Evolutionary conservation across 2,888 invertebrate genomes (phyloP).

Genomic region (Agapostemon virescens): DNA sequence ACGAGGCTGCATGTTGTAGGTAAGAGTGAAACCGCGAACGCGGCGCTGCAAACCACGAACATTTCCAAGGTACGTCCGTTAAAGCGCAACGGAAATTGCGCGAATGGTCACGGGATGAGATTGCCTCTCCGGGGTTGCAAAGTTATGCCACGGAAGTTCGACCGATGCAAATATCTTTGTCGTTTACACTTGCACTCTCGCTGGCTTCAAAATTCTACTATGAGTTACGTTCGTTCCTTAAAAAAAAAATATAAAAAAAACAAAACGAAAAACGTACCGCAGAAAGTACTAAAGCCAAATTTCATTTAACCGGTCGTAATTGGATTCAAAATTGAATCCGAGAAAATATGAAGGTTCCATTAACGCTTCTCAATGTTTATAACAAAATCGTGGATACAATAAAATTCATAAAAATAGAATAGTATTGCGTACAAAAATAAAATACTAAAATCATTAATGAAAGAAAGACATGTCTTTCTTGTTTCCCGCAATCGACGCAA

Average conservation of each 20-base stretch:
- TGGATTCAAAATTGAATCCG: neutral
- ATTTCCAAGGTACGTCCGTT: conserved; percentile 35
- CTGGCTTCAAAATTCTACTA: neutral
- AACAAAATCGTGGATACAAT: neutral
- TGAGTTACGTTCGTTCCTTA: neutral
- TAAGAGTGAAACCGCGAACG: conserved; percentile 40
- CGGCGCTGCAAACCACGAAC: conserved; percentile 36
- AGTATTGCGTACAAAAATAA: neutral
- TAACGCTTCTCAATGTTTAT: neutral
- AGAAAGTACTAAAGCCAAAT: neutral
- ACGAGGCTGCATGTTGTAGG: conserved; percentile 9
- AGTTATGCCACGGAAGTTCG: conserved; percentile 21
- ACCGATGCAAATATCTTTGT: conserved; percentile 21
- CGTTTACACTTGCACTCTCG: conserved; percentile 1
- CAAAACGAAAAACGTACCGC: neutral
- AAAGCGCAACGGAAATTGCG: conserved; percentile 34
- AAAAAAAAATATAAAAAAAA: no score
- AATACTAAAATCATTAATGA: neutral
- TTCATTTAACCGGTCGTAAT: neutral
- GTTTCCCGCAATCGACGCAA: no score
- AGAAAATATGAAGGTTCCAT: neutral
- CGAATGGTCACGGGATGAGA: conserved; percentile 20
- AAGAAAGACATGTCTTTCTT: no score
- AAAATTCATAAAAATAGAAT: neutral
- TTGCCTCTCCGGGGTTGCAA: conserved; percentile 16